Conservation (phyloP, 1,140 invertebrate species). For the Drosophila watanabei region DNA sequence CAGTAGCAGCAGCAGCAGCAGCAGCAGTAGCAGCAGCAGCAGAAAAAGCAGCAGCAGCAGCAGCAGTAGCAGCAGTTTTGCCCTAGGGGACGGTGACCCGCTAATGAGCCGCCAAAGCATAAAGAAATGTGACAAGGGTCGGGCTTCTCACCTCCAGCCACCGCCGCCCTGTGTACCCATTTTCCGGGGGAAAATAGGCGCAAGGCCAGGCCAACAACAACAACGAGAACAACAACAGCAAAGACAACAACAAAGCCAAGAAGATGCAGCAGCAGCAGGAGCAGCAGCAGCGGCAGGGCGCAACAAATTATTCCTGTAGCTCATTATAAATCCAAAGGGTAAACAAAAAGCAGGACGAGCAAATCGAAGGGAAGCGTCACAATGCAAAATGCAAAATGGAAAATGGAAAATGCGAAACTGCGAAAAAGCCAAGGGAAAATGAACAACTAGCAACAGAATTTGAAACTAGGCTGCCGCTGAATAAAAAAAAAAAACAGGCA, state of each 20-base stretch:
- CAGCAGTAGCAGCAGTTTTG: conserved; percentile 8
- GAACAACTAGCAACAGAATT: conserved; percentile 11
- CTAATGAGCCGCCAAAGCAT: conserved; percentile 60
- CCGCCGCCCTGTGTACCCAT: not conserved
- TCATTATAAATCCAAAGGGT: conserved; percentile 52
- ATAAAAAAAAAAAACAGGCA: not conserved
- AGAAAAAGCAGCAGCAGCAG: not conserved
- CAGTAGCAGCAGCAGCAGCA: conserved; percentile 14
- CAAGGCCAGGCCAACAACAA: conserved; percentile 49
- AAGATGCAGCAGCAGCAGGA: conserved; percentile 1
- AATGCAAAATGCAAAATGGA: conserved; percentile 52
- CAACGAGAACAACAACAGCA: conserved; percentile 8
- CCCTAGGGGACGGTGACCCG: conserved; percentile 51
- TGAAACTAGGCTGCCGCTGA: conserved; percentile 44
- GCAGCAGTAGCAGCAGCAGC: conserved; percentile 15
- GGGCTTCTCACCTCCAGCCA: conserved; percentile 4
- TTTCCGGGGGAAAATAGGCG: conserved; percentile 39
- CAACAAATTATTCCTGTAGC: conserved; percentile 52
- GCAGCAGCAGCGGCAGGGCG: not conserved
- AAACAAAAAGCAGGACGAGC: conserved; percentile 8
- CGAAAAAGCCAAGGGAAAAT: conserved; percentile 21
- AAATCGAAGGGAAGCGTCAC: conserved; percentile 29
- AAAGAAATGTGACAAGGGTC: conserved; percentile 53
- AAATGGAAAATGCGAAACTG: conserved; percentile 15
- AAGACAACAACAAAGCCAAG: not conserved